Evolutionary conservation across 2,888 invertebrate species (phyloP), one percentile per base, ranked within the genome.

Genomic region (Meganola albula): DNA sequence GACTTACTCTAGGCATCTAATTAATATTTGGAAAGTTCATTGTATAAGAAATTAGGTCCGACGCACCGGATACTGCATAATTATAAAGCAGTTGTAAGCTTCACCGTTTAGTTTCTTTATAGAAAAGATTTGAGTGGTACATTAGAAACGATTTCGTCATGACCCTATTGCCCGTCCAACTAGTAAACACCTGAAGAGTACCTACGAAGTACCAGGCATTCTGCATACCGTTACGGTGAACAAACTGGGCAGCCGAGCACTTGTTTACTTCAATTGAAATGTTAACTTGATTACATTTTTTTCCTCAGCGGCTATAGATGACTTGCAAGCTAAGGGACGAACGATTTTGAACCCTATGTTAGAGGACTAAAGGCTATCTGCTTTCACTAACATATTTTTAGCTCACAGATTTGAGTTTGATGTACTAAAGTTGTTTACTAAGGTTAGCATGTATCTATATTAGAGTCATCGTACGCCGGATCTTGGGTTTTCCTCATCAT

Each of bases 171-270:
- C 57, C 49, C 54, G 55, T 44, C 42, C 53, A 48, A 52, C 51
- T 56, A 53, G 58, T 51, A 52, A 56, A 53, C 64, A 70, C 63
- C 67, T 69, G 71, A 56, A 56, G 61, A 56, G 20, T 20, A 20
- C 20, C 20, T 20, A n/a, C 20, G 44, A 57, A 50, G 57, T 53
- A 44, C 56, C 60, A 70, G 63, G 55, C 55, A 67, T 59, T 65
- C 64, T 58, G 43, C 52, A 58, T 68, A 68, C 72, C 71, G 74
- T 70, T 73, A 71, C 63, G 67, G 54, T 51, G 56, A 59, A 62
- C 59, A 65, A 69, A 71, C 68, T 66, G 60, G 63, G 56, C 52
- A 56, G 53, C 58, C 53, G 53, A 38, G 53, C 55, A 55, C 57
- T 58, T 53, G 48, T 48, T 55, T 52, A 46, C 46, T 55, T 56